Percentiles rank a stretch among this genome's conserved stretches.
phyloP scores from a whole-genome alignment of 2,888 invertebrate genomes.

The Thelaira solivaga region DNA sequence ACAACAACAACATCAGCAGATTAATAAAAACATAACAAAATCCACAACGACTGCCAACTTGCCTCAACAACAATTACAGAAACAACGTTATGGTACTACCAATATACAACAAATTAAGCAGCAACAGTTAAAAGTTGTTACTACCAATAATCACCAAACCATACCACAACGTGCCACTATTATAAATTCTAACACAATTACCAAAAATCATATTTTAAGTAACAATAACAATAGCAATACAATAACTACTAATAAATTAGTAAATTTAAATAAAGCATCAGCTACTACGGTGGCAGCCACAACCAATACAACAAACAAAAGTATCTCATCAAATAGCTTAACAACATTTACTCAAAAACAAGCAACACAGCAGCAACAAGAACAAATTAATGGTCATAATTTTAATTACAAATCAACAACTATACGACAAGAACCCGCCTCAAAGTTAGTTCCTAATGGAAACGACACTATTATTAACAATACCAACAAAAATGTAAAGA shows the following conservation, averaged over 20 bases:
- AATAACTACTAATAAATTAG: constrained; percentile 27
- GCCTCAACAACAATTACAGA: constrained; percentile 54
- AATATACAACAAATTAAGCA: constrained; percentile 53
- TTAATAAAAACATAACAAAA: constrained; percentile 45
- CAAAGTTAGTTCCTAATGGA: constrained; percentile 64
- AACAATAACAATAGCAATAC: constrained; percentile 35
- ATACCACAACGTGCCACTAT: constrained; percentile 63
- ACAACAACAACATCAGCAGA: constrained; percentile 32
- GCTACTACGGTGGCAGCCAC: background rate
- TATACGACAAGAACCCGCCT: constrained; percentile 59
- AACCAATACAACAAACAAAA: constrained; percentile 36
- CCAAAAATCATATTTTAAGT: constrained; percentile 55
- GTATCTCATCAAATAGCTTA: constrained; percentile 26
- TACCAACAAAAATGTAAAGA: constrained; percentile 32
- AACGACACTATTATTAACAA: constrained; percentile 46
- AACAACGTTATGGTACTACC: constrained; percentile 54
- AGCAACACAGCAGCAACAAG: constrained; percentile 38
- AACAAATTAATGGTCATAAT: constrained; percentile 53
- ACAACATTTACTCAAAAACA: constrained; percentile 40
- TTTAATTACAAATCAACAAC: constrained; percentile 42
- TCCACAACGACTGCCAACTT: constrained; percentile 58
- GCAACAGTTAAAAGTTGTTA: constrained; percentile 57
- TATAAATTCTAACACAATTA: constrained; percentile 56
- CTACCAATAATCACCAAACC: constrained; percentile 41
- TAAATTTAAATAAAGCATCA: constrained; percentile 38